These are phyloP conservation scores for Globodera rostochiensis DNA, from an alignment of 1,140 invertebrate genomes.

Conservation along the genomic window DNA sequence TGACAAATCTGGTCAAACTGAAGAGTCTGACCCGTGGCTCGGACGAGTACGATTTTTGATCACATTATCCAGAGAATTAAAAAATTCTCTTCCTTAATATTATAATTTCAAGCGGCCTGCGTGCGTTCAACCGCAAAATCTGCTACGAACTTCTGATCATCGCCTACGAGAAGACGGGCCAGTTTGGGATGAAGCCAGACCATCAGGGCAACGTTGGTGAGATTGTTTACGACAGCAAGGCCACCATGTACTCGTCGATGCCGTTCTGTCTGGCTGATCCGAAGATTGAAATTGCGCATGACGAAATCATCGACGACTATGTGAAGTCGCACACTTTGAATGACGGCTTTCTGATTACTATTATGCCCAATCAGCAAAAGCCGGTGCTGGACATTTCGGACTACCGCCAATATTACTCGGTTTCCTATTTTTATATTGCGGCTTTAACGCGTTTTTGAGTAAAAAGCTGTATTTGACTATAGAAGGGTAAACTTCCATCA, in stretches of 20 bases:
- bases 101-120: constrained; percentile 37
- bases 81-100: not conserved
- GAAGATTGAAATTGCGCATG: constrained; percentile 26
- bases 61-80: too few species aligned
- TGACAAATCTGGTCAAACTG: constrained; percentile 25
- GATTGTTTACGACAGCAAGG: constrained; percentile 40
- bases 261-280: constrained; percentile 25
- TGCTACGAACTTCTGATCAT: constrained; percentile 40
- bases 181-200: constrained; percentile 32
- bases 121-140: constrained; percentile 40
- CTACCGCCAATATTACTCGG: constrained; percentile 30
- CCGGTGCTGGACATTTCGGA: constrained; percentile 32
- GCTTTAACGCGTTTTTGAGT: too few species aligned
- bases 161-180: constrained; percentile 35
- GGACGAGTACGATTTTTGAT: constrained; percentile 30
- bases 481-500: not conserved
- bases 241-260: constrained; percentile 40
- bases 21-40: constrained; percentile 39
- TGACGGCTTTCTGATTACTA: constrained; percentile 31
- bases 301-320: constrained; percentile 41
- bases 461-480: not conserved
- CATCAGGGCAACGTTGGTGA: constrained; percentile 30
- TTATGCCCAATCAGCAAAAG: constrained; percentile 27
- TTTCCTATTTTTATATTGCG: not conserved
- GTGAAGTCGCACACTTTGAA: constrained; percentile 11